These are phyloP conservation scores for Pelvicachromis taeniatus DNA, from an alignment of 2,113 vertebrate species.

Conservation along the genomic window DNA sequence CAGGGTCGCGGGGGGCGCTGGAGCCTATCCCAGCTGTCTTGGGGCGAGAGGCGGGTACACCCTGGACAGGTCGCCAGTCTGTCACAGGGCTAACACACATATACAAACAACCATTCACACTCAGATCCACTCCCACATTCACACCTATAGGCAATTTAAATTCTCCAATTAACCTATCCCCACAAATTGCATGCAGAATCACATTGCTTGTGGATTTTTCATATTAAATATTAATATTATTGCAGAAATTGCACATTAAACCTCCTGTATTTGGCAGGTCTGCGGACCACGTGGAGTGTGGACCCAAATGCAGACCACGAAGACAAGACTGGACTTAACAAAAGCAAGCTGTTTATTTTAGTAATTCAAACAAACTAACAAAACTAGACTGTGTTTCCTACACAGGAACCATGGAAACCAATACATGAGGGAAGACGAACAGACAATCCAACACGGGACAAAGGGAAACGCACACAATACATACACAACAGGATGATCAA, in stretches of 20 bases:
- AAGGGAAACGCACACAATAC: not conserved
- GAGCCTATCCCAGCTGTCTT: no score
- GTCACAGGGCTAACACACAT: no score
- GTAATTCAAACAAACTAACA: not conserved
- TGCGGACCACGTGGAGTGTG: not conserved
- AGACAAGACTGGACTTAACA: not conserved
- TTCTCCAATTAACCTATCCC: no score
- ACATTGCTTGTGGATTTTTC: no score
- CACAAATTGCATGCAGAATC: no score
- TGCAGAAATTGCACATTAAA: not conserved
- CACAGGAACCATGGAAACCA: not conserved
- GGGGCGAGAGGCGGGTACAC: no score
- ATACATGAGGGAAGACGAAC: not conserved
- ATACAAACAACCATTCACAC: no score
- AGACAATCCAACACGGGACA: not conserved
- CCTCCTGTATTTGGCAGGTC: not conserved
- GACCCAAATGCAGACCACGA: not conserved
- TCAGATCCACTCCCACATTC: no score
- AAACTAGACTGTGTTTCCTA: not conserved
- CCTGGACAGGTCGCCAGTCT: no score
- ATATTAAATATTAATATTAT: not conserved
- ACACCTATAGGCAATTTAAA: no score
- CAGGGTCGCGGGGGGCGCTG: no score
- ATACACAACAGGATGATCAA: not conserved
- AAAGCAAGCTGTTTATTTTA: not conserved